Evolutionary conservation across 2,797 vertebrate genomes (phyloP).

Genomic region (Acipenser ruthenus): DNA sequence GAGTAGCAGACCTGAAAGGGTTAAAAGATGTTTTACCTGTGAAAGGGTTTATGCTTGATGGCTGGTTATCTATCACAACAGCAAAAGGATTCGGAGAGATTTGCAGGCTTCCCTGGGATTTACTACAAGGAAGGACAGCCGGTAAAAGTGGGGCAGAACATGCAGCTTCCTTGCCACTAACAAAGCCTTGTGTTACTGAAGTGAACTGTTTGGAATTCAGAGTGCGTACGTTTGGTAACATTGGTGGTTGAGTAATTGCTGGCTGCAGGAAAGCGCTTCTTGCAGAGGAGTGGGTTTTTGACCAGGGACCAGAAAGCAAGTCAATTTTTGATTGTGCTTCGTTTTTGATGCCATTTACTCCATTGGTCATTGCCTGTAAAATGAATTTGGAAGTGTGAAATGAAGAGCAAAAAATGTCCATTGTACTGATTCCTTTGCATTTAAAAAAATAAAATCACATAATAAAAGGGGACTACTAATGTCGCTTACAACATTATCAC

Average conservation of each 20-base stretch:
- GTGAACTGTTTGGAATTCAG: constrained; percentile 54
- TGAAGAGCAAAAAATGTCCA: too few species aligned
- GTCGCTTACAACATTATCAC: too few species aligned
- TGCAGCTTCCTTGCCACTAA: constrained; percentile 33
- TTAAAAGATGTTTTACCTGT: constrained; percentile 44
- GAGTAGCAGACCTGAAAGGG: constrained; percentile 50
- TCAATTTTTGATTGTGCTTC: constrained; percentile 69
- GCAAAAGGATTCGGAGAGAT: constrained; percentile 61
- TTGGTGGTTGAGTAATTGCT: constrained; percentile 24
- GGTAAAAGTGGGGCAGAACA: constrained; percentile 61
- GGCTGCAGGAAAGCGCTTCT: constrained; percentile 40
- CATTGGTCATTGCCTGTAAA: constrained; percentile 47
- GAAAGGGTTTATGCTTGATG: constrained; percentile 66
- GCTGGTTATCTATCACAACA: constrained; percentile 31
- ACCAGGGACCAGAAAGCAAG: constrained; percentile 56
- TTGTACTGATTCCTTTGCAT: too few species aligned
- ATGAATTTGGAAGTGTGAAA: too few species aligned
- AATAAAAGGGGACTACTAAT: too few species aligned
- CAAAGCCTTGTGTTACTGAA: constrained; percentile 43
- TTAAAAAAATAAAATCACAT: too few species aligned
- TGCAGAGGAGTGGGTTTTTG: constrained; percentile 64
- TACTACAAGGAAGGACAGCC: constrained; percentile 57
- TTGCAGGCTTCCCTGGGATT: constrained; percentile 62
- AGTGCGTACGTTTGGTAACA: constrained; percentile 47
- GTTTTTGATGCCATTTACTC: constrained; percentile 55